These are phyloP conservation scores for Cyanoliseus patagonus DNA, from an alignment of 2,113 vertebrate genomes.

Conservation along the genomic window DNA sequence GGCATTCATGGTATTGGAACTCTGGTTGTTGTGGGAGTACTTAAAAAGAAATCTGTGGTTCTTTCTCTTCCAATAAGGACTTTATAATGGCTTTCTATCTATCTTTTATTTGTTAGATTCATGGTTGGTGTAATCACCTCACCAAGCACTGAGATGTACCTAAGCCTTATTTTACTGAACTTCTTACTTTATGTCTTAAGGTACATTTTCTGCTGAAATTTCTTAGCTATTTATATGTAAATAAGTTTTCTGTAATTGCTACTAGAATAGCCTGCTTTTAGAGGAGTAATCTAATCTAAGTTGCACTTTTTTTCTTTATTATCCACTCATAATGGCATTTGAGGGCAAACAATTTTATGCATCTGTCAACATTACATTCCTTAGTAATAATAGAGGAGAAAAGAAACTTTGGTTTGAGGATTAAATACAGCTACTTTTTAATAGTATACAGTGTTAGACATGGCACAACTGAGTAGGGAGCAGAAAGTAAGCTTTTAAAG, in stretches of 20 bases:
- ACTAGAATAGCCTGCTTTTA: constrained; percentile 42
- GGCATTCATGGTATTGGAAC: background rate
- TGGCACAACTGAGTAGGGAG: constrained; percentile 23
- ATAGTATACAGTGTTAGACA: background rate
- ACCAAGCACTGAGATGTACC: background rate
- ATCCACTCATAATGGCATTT: constrained; percentile 51
- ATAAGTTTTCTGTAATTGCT: constrained; percentile 68
- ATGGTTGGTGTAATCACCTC: constrained; percentile 30
- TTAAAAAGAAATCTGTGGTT: background rate
- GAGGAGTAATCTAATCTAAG: constrained; percentile 55
- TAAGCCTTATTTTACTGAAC: constrained; percentile 57
- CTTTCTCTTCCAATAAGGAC: constrained; percentile 4
- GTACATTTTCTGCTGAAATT: constrained; percentile 60
- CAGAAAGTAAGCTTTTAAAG: constrained; percentile 54
- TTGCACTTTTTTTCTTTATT: constrained; percentile 38
- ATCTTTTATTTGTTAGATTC: constrained; percentile 32
- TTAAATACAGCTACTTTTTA: constrained; percentile 53
- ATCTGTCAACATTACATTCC: constrained; percentile 57
- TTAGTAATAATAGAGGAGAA: constrained; percentile 28
- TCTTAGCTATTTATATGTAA: constrained; percentile 76
- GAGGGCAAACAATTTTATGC: constrained; percentile 60
- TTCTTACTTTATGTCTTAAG: constrained; percentile 59
- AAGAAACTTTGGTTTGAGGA: constrained; percentile 63
- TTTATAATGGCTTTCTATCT: background rate
- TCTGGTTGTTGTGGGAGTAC: background rate